phyloP scores from a whole-genome alignment of 1,140 invertebrate genomes.

The Drosophila ambigua region DNA sequence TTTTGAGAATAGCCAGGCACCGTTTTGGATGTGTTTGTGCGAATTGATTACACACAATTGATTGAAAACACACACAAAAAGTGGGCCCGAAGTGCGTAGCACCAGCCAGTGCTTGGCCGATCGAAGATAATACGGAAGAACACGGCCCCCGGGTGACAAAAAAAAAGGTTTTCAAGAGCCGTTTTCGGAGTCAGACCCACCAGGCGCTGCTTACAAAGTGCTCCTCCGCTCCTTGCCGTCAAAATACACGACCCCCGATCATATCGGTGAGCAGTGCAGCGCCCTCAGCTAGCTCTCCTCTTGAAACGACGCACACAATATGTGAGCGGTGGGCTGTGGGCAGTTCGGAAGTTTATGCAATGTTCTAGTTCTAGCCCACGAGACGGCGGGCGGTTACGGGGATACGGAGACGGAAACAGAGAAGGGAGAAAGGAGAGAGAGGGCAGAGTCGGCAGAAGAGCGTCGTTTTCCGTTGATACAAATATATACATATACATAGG shows the following conservation, averaged over 20 bases:
- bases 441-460: constrained; percentile 5
- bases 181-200: no score
- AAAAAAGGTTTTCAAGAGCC: no score
- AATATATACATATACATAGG: background rate
- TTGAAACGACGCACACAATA: constrained; percentile 34
- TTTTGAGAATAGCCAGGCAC: constrained; percentile 9
- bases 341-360: constrained; percentile 70
- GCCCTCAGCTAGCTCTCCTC: no score
- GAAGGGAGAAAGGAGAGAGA: constrained; percentile 11
- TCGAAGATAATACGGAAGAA: no score
- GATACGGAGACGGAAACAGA: constrained; percentile 9
- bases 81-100: no score
- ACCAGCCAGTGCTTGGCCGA: no score
- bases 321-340: constrained; percentile 62
- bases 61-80: constrained; percentile 18
- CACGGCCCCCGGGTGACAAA: no score
- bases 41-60: constrained; percentile 30
- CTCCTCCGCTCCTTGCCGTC: no score
- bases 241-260: constrained; percentile 6
- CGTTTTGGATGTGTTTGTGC: constrained; percentile 30
- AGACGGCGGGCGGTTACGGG: constrained; percentile 38
- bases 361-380: constrained; percentile 71
- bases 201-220: no score
- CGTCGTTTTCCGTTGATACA: no score
- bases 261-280: background rate